Base-by-base conservation (phyloP, 2,113 vertebrate genomes). In the Odontesthes bonariensis region DNA sequence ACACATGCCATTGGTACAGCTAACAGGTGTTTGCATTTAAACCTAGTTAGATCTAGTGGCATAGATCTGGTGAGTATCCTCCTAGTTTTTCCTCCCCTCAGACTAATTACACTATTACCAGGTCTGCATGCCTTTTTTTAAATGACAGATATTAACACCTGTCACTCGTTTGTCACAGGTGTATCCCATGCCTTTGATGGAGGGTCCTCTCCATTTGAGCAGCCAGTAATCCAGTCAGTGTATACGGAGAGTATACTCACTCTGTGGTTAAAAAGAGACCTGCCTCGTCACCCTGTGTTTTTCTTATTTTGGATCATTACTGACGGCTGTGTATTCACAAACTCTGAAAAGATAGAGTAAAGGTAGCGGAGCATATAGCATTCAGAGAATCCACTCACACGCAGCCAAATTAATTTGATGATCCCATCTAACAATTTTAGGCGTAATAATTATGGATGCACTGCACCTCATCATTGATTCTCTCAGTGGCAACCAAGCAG, bases 11-110 rank as follows among this genome's bases (percentile, higher is more conserved):
- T 49, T n/a, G 12, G 1, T n/a, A 8, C 6, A 0, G 31, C 22
- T 53, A 33, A 57, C 27, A 47, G 46, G 38, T 71, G 27, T 67
- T 66, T 49, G 0, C 27, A 38, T 65, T 64, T 22, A 22, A 32
- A 38, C 22, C 14, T 0, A 8, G 35, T 38, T 19, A 69, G 16
- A 16, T 47, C n/a, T n/a, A n/a, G n/a, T n/a, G n/a, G n/a, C n/a
- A n/a, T n/a, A n/a, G n/a, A n/a, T n/a, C n/a, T n/a, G n/a, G n/a
- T n/a, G 46, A n/a, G 14, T 49, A 1, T 19, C 17, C 13, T 14
- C 5, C 7, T 14, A 42, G 7, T 46, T 14, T 46, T 49, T n/a
- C 17, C 17, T 49, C 35, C 6, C 7, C 35, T 38, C 35, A 38
- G 7, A 38, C 5, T 8, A 38, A 38, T 38, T 7, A 38, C 35